Evolutionary conservation across 1,140 invertebrate genomes (phyloP), one percentile per base, ranked within the genome.

Genomic region (Melitaea cinxia): DNA sequence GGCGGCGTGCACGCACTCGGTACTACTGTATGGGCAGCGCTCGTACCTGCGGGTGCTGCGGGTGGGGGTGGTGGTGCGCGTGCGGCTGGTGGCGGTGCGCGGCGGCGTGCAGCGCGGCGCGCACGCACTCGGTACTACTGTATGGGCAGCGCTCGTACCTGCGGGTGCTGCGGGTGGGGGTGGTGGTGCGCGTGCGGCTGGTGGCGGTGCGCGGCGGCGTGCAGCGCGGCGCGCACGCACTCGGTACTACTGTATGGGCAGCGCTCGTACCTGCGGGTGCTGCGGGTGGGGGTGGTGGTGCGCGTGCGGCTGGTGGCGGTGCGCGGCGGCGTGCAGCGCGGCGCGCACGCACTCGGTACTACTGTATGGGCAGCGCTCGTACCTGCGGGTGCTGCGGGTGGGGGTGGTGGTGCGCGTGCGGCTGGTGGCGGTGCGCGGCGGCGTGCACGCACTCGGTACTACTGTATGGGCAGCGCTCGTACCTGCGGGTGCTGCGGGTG

Each of bases 11-110:
- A 24, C 64, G 56, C 68, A 33, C 7, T 28, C 3, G 3, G 26
- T 28, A n/a, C n/a, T n/a, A n/a, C 3, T 28, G 65, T 65, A 66
- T 42, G 70, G 35, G 68, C 56, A 57, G 35, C 28, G 37, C 42
- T 73, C 73, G 63, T 28, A 28, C 26, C 26, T 28, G 78, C 89
- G 56, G 70, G 95, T 96, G 95, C 5, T 97, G 87, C 1, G 95
- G 33, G 5, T 6, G 33, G 5, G 33, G 4, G 33, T 35, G 12
- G 6, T 35, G 6, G 5, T 4, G 10, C 10, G 5, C 6, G 33
- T 35, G 33, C 10, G 33, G 2, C 5, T 35, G 33, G 33, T 35
- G 33, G 5, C 5, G 2, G 33, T 28, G 33, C 12, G 26, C 7
- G 26, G 3, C 3, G 3, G 33, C 12, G 33, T 35, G 33, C 12